Percentiles rank a stretch among this genome's conserved stretches.
phyloP scores from a whole-genome alignment of 2,113 vertebrate species.

The Callospermophilus lateralis region DNA sequence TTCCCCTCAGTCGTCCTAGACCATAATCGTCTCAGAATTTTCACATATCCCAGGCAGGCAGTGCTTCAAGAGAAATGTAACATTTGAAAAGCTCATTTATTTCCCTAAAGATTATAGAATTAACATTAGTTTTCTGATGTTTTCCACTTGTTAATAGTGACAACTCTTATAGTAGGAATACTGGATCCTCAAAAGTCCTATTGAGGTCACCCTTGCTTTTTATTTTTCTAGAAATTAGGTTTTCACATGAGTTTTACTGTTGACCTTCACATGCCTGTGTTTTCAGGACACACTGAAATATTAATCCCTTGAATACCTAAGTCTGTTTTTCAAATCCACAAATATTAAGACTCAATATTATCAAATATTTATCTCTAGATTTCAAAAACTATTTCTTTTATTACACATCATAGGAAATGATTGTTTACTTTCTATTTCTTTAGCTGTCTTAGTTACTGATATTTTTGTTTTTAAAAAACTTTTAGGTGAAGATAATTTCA shows the following conservation, averaged over 20 bases:
- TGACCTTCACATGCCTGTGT: background rate
- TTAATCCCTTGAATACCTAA: background rate
- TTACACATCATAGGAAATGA: background rate
- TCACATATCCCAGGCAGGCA: background rate
- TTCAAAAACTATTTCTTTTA: background rate
- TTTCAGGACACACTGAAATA: background rate
- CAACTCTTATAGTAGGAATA: constrained; percentile 9
- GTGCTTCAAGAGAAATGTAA: background rate
- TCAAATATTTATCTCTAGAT: background rate
- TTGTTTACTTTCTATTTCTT: background rate
- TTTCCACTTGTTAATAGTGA: background rate
- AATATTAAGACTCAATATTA: background rate
- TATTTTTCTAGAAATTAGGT: constrained; percentile 44
- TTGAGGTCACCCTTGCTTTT: background rate
- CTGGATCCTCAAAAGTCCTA: background rate
- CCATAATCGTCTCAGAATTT: background rate
- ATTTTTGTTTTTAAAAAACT: background rate
- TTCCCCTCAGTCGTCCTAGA: background rate
- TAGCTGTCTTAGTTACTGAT: background rate
- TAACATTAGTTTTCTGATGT: constrained; percentile 26
- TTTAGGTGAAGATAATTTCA: constrained; percentile 7
- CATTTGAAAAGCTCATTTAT: constrained; percentile 16
- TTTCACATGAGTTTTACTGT: background rate
- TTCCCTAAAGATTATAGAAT: background rate
- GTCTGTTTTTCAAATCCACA: background rate